phyloP scores from a whole-genome alignment of 2,888 invertebrate species.

The Romanomermis culicivorax region DNA sequence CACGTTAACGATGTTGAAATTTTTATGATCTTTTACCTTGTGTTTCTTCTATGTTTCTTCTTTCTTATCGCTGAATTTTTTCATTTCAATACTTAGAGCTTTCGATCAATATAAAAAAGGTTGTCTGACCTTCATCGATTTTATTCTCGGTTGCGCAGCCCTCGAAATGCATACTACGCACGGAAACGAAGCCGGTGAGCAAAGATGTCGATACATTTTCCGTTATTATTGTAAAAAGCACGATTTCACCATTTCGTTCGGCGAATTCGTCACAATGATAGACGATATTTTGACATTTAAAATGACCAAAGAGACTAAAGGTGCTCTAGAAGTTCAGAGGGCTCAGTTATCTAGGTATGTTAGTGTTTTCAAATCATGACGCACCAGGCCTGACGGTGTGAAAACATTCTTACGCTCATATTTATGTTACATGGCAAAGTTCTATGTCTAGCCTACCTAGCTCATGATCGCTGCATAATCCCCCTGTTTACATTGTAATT shows the following conservation, averaged over 20 bases:
- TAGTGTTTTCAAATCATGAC: neutral
- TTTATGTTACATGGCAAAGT: too few relatives aligned
- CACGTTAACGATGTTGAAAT: neutral
- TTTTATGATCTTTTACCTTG: neutral
- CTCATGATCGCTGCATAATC: too few relatives aligned
- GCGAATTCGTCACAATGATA: neutral
- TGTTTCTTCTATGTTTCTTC: neutral
- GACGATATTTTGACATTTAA: neutral
- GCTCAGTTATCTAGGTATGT: neutral
- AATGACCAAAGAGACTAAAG: neutral
- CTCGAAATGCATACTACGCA: conserved; percentile 45
- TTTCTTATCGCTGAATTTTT: too few relatives aligned
- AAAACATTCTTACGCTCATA: too few relatives aligned
- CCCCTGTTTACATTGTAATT: too few relatives aligned
- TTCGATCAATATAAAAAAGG: conserved; percentile 38
- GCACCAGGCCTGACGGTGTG: neutral
- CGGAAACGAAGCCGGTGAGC: conserved; percentile 43
- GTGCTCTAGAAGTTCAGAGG: neutral
- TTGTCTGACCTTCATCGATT: conserved; percentile 39
- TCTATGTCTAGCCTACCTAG: too few relatives aligned
- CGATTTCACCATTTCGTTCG: neutral
- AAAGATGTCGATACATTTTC: conserved; percentile 48
- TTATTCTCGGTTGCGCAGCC: conserved; percentile 42
- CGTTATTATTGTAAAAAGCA: conserved; percentile 33
- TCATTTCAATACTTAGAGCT: too few relatives aligned